Conservation (phyloP, 1,140 invertebrate species). For the Drosophila yakuba region DNA sequence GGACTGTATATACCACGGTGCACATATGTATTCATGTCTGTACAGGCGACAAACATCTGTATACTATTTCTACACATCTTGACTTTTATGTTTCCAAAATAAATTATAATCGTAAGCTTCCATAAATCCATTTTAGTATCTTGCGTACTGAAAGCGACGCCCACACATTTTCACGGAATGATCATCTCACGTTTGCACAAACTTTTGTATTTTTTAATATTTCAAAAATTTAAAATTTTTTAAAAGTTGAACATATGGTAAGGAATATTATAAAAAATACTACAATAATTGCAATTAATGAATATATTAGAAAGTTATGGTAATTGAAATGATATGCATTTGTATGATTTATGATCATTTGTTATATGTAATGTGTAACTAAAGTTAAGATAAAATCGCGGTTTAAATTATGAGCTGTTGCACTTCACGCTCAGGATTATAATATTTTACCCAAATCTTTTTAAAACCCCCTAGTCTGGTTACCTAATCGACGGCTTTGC, state of each 20-base stretch:
- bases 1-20: conserved; percentile 1
- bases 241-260: no score
- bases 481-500: conserved; percentile 36
- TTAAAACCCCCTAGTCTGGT: neutral
- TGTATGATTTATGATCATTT: no score
- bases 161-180: neutral
- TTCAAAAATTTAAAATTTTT: no score
- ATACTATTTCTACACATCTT: neutral
- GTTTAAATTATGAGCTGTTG: no score
- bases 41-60: conserved; percentile 30
- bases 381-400: no score
- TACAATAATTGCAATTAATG: no score
- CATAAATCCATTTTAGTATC: neutral
- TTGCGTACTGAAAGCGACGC: neutral
- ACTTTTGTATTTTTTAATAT: neutral
- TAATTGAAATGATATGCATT: no score
- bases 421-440: neutral
- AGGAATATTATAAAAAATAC: no score
- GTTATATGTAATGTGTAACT: no score
- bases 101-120: neutral
- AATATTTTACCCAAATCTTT: neutral
- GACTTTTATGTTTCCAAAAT: neutral
- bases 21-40: neutral
- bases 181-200: no score
- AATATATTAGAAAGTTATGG: no score